phyloP scores from a whole-genome alignment of 2,797 vertebrate species.

The Sebastes trivittatus region DNA sequence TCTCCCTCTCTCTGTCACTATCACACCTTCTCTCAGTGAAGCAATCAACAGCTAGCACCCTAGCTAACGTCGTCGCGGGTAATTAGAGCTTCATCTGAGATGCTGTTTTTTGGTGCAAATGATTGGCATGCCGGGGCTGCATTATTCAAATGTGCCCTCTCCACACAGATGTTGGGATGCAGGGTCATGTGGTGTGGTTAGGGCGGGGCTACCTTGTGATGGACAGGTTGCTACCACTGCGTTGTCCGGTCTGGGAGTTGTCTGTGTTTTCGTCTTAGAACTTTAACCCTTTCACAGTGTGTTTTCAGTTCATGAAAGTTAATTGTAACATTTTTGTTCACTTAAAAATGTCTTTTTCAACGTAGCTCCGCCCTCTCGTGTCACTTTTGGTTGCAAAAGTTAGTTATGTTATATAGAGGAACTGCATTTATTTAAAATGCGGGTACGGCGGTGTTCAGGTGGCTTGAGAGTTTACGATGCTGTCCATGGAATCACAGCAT shows the following conservation, averaged over 20 bases:
- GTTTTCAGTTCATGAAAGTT: too few species aligned
- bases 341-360: too few species aligned
- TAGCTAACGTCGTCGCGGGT: constrained; percentile 10
- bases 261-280: too few species aligned
- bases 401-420: too few species aligned
- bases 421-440: background rate
- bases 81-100: constrained; percentile 46
- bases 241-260: too few species aligned
- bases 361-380: too few species aligned
- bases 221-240: too few species aligned
- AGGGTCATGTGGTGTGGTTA: background rate
- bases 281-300: too few species aligned
- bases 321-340: too few species aligned
- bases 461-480: too few species aligned
- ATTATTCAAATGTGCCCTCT: constrained; percentile 32
- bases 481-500: background rate
- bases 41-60: constrained; percentile 44
- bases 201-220: background rate
- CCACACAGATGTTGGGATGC: background rate
- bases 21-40: constrained; percentile 2
- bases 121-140: constrained; percentile 24
- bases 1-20: background rate
- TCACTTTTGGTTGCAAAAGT: too few species aligned
- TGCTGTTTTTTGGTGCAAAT: constrained; percentile 39
- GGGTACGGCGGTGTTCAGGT: background rate